Evolutionary conservation across 2,113 vertebrate species (phyloP).

Genomic region (Scalopus aquaticus): DNA sequence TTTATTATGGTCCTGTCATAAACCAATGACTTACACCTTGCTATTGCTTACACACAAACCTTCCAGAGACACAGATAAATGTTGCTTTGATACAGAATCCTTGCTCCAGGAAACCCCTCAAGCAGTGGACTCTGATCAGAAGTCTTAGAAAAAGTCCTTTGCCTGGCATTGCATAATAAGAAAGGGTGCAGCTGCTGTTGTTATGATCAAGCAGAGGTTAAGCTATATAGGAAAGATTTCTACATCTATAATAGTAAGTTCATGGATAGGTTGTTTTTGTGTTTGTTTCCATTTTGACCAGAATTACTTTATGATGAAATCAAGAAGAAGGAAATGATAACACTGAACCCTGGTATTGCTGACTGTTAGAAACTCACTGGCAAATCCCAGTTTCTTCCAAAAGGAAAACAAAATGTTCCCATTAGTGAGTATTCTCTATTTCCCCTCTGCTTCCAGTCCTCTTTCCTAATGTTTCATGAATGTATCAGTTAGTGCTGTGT

Average conservation of each 20-base stretch:
- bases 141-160: constrained; percentile 11
- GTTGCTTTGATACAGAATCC: not conserved
- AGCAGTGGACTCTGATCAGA: not conserved
- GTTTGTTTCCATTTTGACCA: not conserved
- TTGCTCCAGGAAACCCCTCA: not conserved
- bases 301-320: not conserved
- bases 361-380: not conserved
- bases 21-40: constrained; percentile 17
- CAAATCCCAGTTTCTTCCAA: not conserved
- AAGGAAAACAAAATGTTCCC: not conserved
- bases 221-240: not conserved
- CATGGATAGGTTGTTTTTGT: not conserved
- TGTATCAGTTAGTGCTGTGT: not conserved
- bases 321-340: not conserved
- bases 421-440: not conserved
- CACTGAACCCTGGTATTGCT: not conserved
- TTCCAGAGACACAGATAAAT: constrained; percentile 47
- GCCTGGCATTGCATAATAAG: not conserved
- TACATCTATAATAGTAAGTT: not conserved
- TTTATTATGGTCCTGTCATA: constrained; percentile 44
- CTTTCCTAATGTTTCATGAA: not conserved
- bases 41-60: constrained; percentile 46
- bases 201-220: not conserved
- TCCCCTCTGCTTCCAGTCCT: not conserved
- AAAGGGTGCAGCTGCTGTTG: not conserved